These are phyloP conservation scores for Vanessa tameamea DNA, from an alignment of 1,140 invertebrate species.

Conservation along the genomic window DNA sequence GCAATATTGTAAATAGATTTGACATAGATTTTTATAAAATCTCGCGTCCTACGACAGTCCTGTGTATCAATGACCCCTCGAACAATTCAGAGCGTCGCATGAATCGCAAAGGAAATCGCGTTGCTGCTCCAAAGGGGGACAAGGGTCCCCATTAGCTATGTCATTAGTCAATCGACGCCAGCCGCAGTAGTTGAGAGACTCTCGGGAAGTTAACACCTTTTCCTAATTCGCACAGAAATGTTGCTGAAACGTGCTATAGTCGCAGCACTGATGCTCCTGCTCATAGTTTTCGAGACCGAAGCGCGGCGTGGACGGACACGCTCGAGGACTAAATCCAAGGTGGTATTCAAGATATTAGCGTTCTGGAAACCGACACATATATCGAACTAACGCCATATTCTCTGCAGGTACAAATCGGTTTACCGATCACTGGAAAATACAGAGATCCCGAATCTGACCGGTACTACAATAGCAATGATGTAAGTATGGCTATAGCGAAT, in stretches of 20 bases:
- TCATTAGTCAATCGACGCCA: conserved; percentile 69
- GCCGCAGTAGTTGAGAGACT: conserved; percentile 44
- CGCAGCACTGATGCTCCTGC: conserved; percentile 31
- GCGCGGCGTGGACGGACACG: conserved; percentile 83
- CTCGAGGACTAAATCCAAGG: conserved; percentile 86
- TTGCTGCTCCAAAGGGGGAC: conserved; percentile 54
- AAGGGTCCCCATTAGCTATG: conserved; percentile 61
- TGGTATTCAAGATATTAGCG: conserved; percentile 34
- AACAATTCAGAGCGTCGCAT: conserved; percentile 31
- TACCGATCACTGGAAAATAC: conserved; percentile 93
- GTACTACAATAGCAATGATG: conserved; percentile 93
- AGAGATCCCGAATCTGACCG: conserved; percentile 92
- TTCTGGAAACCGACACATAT: neutral
- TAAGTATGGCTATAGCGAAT: conserved; percentile 77
- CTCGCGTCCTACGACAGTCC: conserved; percentile 27
- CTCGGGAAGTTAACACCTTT: conserved; percentile 44
- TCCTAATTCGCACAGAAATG: conserved; percentile 44
- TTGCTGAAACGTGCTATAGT: conserved; percentile 44
- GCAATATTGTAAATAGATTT: no score
- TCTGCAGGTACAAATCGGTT: conserved; percentile 87
- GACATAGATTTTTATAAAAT: neutral
- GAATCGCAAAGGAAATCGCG: conserved; percentile 66
- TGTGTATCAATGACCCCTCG: conserved; percentile 39
- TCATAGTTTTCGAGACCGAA: conserved; percentile 53
- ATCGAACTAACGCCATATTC: neutral